These are phyloP conservation scores for Spodoptera littoralis DNA, from an alignment of 2,888 invertebrate species.

Conservation along the genomic window DNA sequence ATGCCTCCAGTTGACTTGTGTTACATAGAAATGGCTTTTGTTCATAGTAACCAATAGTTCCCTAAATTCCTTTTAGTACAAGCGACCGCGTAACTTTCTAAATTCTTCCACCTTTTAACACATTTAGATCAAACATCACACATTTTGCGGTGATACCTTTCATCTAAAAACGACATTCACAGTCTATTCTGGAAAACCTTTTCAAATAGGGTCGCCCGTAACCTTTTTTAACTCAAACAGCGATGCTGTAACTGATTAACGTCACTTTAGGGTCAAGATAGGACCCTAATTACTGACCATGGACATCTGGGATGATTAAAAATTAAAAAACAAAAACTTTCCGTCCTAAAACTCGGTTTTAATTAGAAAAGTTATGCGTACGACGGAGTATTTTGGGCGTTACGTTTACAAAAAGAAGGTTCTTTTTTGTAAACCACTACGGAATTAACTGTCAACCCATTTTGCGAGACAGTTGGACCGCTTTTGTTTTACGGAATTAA, in stretches of 20 bases:
- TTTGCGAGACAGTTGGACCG: slow-evolving; percentile 5
- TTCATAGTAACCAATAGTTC: too few species aligned
- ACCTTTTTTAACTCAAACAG: slow-evolving; percentile 33
- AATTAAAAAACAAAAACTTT: slow-evolving; percentile 54
- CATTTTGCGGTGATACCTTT: slow-evolving; percentile 7
- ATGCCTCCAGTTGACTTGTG: too few species aligned
- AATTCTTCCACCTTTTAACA: neutral
- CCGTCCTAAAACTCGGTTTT: slow-evolving; percentile 40
- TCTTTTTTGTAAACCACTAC: slow-evolving; percentile 18
- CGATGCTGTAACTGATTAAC: slow-evolving; percentile 45
- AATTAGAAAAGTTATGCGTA: slow-evolving; percentile 55
- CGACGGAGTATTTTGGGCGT: slow-evolving; percentile 27
- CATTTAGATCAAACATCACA: slow-evolving; percentile 1
- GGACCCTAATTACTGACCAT: slow-evolving; percentile 45
- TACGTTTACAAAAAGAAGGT: slow-evolving; percentile 1
- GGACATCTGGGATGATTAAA: slow-evolving; percentile 47
- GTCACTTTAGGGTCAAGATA: slow-evolving; percentile 33
- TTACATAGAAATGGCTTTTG: too few species aligned
- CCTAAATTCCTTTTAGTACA: neutral
- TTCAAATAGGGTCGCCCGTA: slow-evolving; percentile 23
- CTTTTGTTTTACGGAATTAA: neutral
- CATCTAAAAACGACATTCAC: slow-evolving; percentile 8
- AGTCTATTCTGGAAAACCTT: slow-evolving; percentile 5
- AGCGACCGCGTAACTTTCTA: neutral
- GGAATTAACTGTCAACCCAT: slow-evolving; percentile 16